These are phyloP conservation scores for Andrena praecox DNA, from an alignment of 2,888 invertebrate genomes.

Conservation along the genomic window DNA sequence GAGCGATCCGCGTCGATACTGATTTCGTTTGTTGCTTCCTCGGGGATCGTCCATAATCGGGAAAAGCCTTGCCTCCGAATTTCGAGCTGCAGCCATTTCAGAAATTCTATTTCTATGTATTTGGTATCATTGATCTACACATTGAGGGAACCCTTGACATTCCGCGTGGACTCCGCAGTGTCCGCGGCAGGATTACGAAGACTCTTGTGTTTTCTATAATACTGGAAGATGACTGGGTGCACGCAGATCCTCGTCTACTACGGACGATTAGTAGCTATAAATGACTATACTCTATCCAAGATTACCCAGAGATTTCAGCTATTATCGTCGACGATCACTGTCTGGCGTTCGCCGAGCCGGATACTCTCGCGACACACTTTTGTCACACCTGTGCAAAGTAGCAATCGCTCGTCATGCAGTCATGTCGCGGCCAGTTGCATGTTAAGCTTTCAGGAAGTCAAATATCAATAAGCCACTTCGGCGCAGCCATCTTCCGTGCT, in stretches of 20 bases:
- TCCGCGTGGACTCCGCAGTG: no score
- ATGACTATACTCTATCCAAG: neutral
- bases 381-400: slow-evolving; percentile 22
- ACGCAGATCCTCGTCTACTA: neutral
- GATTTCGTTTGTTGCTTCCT: neutral
- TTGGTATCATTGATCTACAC: no score
- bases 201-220: no score
- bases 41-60: neutral
- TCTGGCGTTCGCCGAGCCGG: slow-evolving; percentile 28
- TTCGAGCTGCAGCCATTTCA: no score
- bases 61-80: neutral
- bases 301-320: slow-evolving; percentile 9
- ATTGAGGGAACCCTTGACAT: no score
- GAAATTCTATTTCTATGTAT: no score
- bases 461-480: neutral
- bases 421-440: slow-evolving; percentile 11
- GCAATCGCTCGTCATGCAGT: slow-evolving; percentile 29
- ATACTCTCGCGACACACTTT: slow-evolving; percentile 47
- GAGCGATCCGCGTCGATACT: neutral
- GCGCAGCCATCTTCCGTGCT: no score
- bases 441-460: slow-evolving; percentile 23
- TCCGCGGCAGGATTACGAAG: no score
- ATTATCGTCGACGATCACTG: neutral
- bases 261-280: neutral
- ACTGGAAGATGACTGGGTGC: no score